phyloP scores from a whole-genome alignment of 2,113 vertebrate species.

The Ameiurus melas region DNA sequence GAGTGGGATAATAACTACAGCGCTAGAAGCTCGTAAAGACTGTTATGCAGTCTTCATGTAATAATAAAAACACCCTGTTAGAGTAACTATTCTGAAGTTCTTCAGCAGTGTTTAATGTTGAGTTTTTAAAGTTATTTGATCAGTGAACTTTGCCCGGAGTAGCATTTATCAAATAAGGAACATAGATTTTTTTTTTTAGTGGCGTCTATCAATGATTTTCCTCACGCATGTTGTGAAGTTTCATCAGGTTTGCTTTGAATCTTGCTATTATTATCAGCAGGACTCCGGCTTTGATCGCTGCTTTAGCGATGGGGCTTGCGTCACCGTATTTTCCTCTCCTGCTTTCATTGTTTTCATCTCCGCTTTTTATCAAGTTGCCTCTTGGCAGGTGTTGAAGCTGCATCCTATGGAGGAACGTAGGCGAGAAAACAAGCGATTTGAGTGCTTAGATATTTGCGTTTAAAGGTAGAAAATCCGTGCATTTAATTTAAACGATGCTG shows the following conservation, averaged over 20 bases:
- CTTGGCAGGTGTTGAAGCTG: not conserved
- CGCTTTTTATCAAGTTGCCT: not conserved
- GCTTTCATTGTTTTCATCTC: constrained; percentile 11
- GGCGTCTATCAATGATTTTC: not conserved
- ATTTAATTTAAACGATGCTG: not conserved
- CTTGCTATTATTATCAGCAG: constrained; percentile 7
- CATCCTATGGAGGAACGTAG: constrained; percentile 17
- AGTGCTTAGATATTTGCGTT: not conserved
- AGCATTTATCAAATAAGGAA: not conserved
- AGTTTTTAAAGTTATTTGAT: not conserved
- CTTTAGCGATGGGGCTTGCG: not conserved
- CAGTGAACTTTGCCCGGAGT: not conserved
- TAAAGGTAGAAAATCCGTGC: not conserved
- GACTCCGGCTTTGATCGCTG: constrained; percentile 20
- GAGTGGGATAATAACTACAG: constrained; percentile 2
- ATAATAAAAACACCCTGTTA: not conserved
- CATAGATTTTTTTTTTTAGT: not conserved
- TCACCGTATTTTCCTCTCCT: not conserved
- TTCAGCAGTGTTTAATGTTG: not conserved
- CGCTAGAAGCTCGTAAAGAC: not conserved
- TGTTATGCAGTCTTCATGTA: not conserved
- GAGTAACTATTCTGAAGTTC: not conserved
- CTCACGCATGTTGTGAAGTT: not conserved
- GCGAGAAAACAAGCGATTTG: constrained; percentile 22
- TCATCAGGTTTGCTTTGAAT: constrained; percentile 33